Evolutionary conservation across 2,113 vertebrate genomes (phyloP), one percentile per base, ranked within the genome.

Genomic region (Nyctereutes procyonoides): DNA sequence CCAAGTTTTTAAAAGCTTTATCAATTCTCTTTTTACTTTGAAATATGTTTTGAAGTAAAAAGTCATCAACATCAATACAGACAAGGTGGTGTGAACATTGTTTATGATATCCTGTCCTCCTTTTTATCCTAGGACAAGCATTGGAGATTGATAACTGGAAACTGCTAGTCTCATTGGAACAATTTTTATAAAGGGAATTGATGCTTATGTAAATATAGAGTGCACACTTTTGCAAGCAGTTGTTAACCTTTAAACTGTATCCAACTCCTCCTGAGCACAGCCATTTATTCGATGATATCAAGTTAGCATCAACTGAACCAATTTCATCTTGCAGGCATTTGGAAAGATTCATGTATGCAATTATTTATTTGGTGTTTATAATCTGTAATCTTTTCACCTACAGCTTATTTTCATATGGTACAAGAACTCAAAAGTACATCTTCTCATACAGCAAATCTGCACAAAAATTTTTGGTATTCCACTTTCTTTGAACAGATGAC

Each of bases 181-280:
- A 93, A 55, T 92, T 93, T 60, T 87, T 67, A 82, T 69, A 83
- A 95, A 80, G 58, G 55, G 30, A 88, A 80, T 51, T 93, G 85
- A 79, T 91, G 17, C 32, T 14, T 67, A 43, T 38, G 74, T 86
- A 95, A 96, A 94, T 73, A 82, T 16, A 91, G 17, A 71, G 38
- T 62, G 6, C 51, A 74, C 9, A 92, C 3, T 84, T 97, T 69
- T 17, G 17, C 65, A 73, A 92, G 77, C 28, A 93, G 26, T 48
- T 55, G 60, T 97, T 97, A 94, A 96, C 76, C 93, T 95, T 91
- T 86, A 73, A 79, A 81, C 58, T 30, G 19, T 58, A 55, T 73
- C 56, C 7, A 69, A 26, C 16, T 86, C 17, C 60, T 93, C 86
- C 51, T 22, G 67, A 96, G 77, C 22, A 93, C 22, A 81, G 1